Percentiles rank a stretch among this genome's conserved stretches.
Evolutionary conservation across 2,113 vertebrate genomes (phyloP).

Genomic region (Nannospalax galili): DNA sequence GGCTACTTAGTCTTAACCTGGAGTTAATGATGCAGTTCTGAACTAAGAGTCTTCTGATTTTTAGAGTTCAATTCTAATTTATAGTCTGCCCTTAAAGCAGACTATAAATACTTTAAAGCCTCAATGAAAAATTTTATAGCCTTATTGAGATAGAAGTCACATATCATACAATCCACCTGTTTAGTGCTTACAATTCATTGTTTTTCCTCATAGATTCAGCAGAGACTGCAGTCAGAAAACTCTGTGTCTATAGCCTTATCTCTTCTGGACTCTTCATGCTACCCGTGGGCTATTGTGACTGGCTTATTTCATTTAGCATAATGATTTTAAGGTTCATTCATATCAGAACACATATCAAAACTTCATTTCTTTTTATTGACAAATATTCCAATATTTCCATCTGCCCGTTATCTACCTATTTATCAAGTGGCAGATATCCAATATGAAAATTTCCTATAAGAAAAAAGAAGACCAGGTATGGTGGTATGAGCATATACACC

Average conservation of each 20-base stretch:
- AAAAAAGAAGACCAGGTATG: not conserved
- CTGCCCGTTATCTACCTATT: not conserved
- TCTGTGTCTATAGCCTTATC: too few species aligned
- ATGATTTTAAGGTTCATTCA: not conserved
- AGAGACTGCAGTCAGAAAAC: not conserved
- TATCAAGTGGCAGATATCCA: not conserved
- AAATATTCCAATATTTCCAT: not conserved
- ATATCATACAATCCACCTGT: too few species aligned
- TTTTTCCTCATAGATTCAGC: not conserved
- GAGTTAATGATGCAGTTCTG: not conserved
- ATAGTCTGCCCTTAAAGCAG: not conserved
- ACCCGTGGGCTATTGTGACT: not conserved
- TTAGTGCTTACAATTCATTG: not conserved
- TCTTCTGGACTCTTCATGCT: not conserved
- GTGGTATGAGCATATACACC: not conserved
- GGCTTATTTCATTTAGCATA: not conserved
- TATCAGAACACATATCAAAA: not conserved
- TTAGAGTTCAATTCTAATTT: conserved; percentile 3
- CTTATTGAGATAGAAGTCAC: not conserved
- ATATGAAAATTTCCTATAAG: not conserved
- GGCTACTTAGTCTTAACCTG: not conserved
- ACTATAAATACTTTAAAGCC: not conserved
- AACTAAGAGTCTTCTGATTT: not conserved
- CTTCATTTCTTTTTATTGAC: conserved; percentile 12
- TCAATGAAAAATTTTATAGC: not conserved